phyloP scores from a whole-genome alignment of 2,797 vertebrate genomes.

The Xenentodon cancila region DNA sequence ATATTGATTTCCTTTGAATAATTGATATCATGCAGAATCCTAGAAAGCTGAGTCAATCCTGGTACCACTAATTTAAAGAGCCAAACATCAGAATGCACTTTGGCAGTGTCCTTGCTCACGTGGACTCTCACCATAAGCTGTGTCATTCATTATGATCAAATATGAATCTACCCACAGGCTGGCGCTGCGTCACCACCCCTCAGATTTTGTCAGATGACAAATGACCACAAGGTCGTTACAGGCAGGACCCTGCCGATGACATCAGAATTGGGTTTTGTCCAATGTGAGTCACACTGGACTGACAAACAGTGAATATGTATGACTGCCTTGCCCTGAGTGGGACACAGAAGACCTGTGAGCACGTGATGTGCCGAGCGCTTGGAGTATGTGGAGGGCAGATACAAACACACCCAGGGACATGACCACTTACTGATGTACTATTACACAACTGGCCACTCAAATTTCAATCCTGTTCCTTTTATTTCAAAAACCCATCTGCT shows the following conservation, averaged over 20 bases:
- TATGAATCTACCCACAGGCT: conserved; percentile 15
- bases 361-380: conserved; percentile 38
- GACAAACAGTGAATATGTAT: conserved; percentile 22
- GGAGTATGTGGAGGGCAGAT: conserved; percentile 32
- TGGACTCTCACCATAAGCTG: conserved; percentile 2
- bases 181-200: conserved; percentile 30
- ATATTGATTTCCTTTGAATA: conserved; percentile 2
- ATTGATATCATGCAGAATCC: conserved; percentile 9
- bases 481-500: conserved; percentile 74
- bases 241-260: conserved; percentile 16
- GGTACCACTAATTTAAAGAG: conserved; percentile 4
- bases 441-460: conserved; percentile 36
- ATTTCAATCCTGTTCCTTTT: conserved; percentile 64
- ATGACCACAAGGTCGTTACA: conserved; percentile 15
- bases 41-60: conserved; percentile 33
- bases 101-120: background rate
- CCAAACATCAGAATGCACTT: conserved; percentile 18
- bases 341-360: conserved; percentile 25
- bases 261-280: conserved; percentile 32
- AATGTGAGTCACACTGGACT: conserved; percentile 40
- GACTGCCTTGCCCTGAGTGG: conserved; percentile 30
- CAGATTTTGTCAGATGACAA: conserved; percentile 46
- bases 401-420: conserved; percentile 15
- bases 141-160: conserved; percentile 18
- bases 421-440: conserved; percentile 50